Evolutionary conservation across 2,888 invertebrate genomes (phyloP), one percentile per base, ranked within the genome.

Genomic region (Alloplasta piceator): DNA sequence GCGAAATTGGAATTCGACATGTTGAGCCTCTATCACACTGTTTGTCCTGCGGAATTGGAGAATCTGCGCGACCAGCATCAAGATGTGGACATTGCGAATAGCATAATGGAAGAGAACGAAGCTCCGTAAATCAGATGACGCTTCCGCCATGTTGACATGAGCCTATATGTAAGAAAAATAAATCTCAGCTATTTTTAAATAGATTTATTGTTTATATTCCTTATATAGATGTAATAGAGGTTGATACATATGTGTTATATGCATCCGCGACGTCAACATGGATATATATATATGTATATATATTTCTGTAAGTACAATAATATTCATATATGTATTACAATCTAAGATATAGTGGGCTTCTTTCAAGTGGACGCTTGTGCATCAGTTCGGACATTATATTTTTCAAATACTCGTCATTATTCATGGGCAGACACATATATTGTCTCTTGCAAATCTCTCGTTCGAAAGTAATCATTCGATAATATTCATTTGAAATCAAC

Each of bases 241-340:
- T 73, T 64, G 61, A 75, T 82, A 79, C 83, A 75, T 70, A 85
- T 85, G 84, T 86, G 85, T 85, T 70, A 82, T 78, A 82, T 76
- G 82, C 82, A 84, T 85, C 85, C 82, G 86, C 82, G 81, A 83
- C 76, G 83, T 83, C 83, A 82, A 87, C 86, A 86, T 81, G 84
- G 70, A 87, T 85, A 70, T 73, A 87, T 85, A 83, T 68, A 81
- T 80, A 85, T 80, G 83, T 77, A 82, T 84, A 86, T 73, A 46
- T 71, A 78, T 81, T 78, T 71, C 80, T 77, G 46, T 16, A 63
- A 43, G 60, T 66, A 55, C 36, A 76, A 39, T 52, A 68, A 52
- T 52, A 50, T 41, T 58, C n/a, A 74, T 46, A 67, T 52, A 50
- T 75, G 16, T 56, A 56, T n/a, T 46, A 76, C 60, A 50, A 12